Evolutionary conservation across 2,888 invertebrate species (phyloP).

Genomic region (Epinotia demarniana): DNA sequence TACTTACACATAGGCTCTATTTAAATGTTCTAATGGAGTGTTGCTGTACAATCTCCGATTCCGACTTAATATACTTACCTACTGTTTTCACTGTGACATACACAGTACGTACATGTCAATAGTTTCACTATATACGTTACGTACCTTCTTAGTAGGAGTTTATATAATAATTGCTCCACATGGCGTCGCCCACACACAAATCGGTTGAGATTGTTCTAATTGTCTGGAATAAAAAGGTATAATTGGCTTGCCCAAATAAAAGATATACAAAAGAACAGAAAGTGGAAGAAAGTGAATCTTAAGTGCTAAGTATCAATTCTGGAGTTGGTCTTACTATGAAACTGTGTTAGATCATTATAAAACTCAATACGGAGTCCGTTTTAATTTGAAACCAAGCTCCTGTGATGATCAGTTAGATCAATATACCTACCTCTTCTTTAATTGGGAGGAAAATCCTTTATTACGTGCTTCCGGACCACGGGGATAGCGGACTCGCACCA

Average conservation of each 20-base stretch:
- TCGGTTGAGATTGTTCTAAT: background rate
- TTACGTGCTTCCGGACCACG: no score
- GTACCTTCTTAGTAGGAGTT: background rate
- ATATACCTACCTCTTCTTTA: no score
- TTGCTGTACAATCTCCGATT: no score
- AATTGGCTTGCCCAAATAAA: constrained; percentile 20
- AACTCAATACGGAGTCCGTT: background rate
- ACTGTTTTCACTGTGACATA: background rate
- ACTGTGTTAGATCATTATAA: background rate
- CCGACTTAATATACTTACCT: background rate
- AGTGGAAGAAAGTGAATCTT: constrained; percentile 24
- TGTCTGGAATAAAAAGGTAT: constrained; percentile 21
- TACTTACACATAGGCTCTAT: no score
- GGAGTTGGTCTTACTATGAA: background rate
- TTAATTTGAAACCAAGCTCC: background rate
- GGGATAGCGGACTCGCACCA: no score
- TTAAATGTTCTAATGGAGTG: no score
- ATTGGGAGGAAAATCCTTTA: no score
- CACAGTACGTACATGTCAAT: background rate
- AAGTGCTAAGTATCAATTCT: background rate
- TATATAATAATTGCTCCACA: background rate
- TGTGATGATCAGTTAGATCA: background rate
- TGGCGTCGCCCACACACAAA: constrained; percentile 13
- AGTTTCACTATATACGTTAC: background rate
- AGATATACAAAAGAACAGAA: constrained; percentile 33